These are phyloP conservation scores for Lophius americanus DNA, from an alignment of 2,797 vertebrate species.

Conservation along the genomic window DNA sequence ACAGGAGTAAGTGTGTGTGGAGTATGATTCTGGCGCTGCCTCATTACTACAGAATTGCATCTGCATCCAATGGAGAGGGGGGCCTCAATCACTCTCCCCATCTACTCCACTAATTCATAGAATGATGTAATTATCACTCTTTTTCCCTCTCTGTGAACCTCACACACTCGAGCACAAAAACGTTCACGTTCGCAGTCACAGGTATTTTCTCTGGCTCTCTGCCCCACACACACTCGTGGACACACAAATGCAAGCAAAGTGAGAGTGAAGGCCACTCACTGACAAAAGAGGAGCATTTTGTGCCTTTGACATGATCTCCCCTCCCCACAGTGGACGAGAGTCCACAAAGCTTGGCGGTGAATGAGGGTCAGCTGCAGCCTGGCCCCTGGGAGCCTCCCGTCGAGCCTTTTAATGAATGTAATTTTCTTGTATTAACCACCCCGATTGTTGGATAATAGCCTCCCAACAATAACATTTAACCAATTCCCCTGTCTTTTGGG, in stretches of 20 bases:
- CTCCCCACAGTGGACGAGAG: conserved; percentile 79
- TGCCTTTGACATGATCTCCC: conserved; percentile 72
- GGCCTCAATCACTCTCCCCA: conserved; percentile 49
- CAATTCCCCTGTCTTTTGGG: conserved; percentile 86
- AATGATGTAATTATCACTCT: conserved; percentile 71
- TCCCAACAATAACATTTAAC: conserved; percentile 88
- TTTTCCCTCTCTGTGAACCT: conserved; percentile 35
- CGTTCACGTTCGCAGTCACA: conserved; percentile 40
- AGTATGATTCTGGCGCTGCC: conserved; percentile 61
- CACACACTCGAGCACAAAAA: conserved; percentile 46
- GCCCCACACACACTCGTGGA: conserved; percentile 22
- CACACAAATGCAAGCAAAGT: conserved; percentile 45
- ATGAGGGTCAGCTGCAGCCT: conserved; percentile 87
- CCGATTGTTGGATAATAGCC: conserved; percentile 90
- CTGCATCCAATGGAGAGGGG: conserved; percentile 53
- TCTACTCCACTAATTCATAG: conserved; percentile 59
- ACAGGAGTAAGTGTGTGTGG: conserved; percentile 65
- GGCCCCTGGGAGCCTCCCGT: conserved; percentile 83
- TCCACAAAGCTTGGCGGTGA: conserved; percentile 80
- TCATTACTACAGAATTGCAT: conserved; percentile 74
- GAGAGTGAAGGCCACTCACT: conserved; percentile 53
- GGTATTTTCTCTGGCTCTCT: conserved; percentile 57
- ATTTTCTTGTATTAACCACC: conserved; percentile 85
- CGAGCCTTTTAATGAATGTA: conserved; percentile 89
- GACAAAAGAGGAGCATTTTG: conserved; percentile 77